Base-by-base conservation (phyloP, 2,888 invertebrate species). In the Athripsodes cinereus region DNA sequence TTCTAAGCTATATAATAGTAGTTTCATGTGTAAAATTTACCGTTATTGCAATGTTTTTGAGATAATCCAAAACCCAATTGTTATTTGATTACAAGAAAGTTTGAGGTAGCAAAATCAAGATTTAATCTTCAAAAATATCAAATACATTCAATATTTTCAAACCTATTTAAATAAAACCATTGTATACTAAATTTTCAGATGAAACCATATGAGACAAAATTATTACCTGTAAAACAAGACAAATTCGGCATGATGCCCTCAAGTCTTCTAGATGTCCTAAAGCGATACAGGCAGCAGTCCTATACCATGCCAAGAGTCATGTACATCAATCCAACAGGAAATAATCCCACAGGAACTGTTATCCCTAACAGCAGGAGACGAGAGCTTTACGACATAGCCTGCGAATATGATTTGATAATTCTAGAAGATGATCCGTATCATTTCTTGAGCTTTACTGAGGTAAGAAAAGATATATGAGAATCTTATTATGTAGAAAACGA, bases 371-470 rank as follows among this genome's bases (percentile, higher is more conserved):
- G 83, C 16, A 78, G 90, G 62, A 81, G 86, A 59, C 76, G 81
- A 61, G 81, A 83, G 71, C 84, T 92, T 47, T 91, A 92, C 68
- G 76, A 82, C 64, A 76, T 91, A 62, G 88, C 89, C 49, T 87
- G 87, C 71, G 79, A 83, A 69, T 89, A 87, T 69, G 84, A 91
- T 72, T 81, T 92, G 34, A 67, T 92, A 8, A 89, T 92, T 54
- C 67, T 92, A 6, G 92, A 92, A 69, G 92, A 92, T 67, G 91
- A 91, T 71, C 88, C 92, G 0, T 92, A 91, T 67, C 88, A 85
- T 72, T 90, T 87, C 68, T 73, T 92, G 67, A 86, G 87, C 69
- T 92, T 87, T 70, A 73, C 80, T 64, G 79, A 83, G 60, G 84
- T 83, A 62, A 74, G 74, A n/a, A 40, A 40, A 40, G 3, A 6